Evolutionary conservation across 1,140 invertebrate genomes (phyloP), one percentile per base, ranked within the genome.

Genomic region (Pectinophora gossypiella): DNA sequence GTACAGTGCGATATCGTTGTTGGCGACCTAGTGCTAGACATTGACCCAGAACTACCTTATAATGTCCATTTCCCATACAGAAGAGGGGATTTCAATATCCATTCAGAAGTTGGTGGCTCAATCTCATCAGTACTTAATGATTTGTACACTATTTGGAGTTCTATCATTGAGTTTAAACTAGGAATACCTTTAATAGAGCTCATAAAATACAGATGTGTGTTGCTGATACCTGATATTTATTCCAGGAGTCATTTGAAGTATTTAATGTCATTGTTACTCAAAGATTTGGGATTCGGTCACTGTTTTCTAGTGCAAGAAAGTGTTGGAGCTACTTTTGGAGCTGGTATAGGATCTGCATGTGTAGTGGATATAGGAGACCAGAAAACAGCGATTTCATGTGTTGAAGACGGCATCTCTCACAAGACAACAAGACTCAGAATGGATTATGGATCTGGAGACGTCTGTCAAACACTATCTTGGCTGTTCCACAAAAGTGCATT

Each of bases 301-400:
- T 97, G 95, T 77, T 97, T 98, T 81, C 87, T 98, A 13, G 87
- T 96, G 32, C 95, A 96, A 89, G 95, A 95, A 82, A 89, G 83
- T 87, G 96, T 98, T 1, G 96, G 96, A 32, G 96, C 97, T 1
- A 97, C 96, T 13, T 98, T 98, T 89, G 97, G 97, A 13, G 94
- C 96, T 35, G 97, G 97, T 15, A 89, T 98, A 12, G 94, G 95
- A 19, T 95, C 93, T 79, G 97, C 96, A 6, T 98, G 97, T 89
- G 96, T 99, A 12, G 94, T 99, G 5, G 97, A 99, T 83, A 94
- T 98, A 42, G 97, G 97, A 0, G 96, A 98, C 77, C 95, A 98
- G 80, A 98, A 99, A 89, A 98, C 96, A 1, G 96, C 96, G 0
- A 93, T 99, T 12, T 97, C 96, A 9, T 99, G 97, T 89, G 96